These are phyloP conservation scores for Herpailurus yagouaroundi DNA, from an alignment of 2,113 vertebrate species.

Conservation along the genomic window DNA sequence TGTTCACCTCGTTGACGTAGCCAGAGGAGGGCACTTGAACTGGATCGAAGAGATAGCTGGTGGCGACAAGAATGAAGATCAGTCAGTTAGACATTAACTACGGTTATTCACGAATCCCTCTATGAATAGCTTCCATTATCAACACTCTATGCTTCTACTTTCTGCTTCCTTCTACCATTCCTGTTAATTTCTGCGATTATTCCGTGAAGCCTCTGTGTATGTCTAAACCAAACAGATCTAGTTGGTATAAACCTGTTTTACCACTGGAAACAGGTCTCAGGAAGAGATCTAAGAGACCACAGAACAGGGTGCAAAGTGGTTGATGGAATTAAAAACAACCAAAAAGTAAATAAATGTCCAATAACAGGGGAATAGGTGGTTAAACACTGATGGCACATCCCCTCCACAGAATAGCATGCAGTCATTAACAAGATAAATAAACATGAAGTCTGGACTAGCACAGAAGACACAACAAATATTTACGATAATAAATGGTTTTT, in stretches of 20 bases:
- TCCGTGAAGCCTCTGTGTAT: background rate
- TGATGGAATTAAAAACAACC: background rate
- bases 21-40: conserved; percentile 80
- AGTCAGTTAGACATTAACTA: background rate
- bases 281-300: background rate
- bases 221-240: background rate
- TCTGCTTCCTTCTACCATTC: background rate
- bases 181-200: background rate
- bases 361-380: background rate
- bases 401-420: background rate
- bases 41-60: conserved; percentile 86
- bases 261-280: background rate
- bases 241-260: background rate
- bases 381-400: background rate
- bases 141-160: background rate
- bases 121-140: background rate
- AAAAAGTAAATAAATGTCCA: background rate
- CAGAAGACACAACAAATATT: background rate
- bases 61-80: background rate
- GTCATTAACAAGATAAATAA: background rate
- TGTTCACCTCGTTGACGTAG: conserved; percentile 81
- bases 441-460: background rate
- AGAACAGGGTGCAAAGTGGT: background rate
- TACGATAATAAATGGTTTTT: background rate
- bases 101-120: background rate